Evolutionary conservation across 2,797 vertebrate species (phyloP).

Genomic region (Cercopithecus hamlyni): DNA sequence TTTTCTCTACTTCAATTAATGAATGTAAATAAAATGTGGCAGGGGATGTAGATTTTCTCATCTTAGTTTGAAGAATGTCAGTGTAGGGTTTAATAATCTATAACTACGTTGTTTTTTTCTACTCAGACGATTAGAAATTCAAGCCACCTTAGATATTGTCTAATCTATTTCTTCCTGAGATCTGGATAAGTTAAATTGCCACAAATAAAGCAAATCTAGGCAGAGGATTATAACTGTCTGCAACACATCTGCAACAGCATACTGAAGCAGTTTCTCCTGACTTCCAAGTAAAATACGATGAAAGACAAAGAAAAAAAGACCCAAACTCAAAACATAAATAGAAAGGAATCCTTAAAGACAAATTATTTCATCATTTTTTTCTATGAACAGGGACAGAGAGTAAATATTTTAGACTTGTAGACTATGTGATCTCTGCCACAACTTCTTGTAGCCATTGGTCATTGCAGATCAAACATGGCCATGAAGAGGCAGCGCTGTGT

Average conservation of each 20-base stretch:
- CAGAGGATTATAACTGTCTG: neutral
- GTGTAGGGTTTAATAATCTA: neutral
- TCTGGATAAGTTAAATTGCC: neutral
- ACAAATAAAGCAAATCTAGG: neutral
- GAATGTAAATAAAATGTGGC: neutral
- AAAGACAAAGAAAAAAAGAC: neutral
- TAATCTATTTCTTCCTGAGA: neutral
- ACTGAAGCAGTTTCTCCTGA: neutral
- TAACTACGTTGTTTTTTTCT: neutral
- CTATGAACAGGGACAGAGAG: neutral
- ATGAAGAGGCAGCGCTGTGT: no score
- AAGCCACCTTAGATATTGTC: neutral
- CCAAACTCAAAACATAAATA: neutral
- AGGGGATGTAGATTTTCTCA: neutral
- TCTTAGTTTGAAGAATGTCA: neutral
- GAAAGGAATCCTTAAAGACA: neutral
- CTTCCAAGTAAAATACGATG: neutral
- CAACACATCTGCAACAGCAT: neutral
- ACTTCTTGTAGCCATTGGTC: neutral
- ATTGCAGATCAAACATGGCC: neutral
- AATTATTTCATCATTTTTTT: neutral
- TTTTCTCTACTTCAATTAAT: neutral
- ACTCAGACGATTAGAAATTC: neutral
- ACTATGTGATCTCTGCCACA: neutral
- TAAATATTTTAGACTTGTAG: neutral